These are phyloP conservation scores for Drosophila prostipennis DNA, from an alignment of 2,888 invertebrate species.

Conservation along the genomic window DNA sequence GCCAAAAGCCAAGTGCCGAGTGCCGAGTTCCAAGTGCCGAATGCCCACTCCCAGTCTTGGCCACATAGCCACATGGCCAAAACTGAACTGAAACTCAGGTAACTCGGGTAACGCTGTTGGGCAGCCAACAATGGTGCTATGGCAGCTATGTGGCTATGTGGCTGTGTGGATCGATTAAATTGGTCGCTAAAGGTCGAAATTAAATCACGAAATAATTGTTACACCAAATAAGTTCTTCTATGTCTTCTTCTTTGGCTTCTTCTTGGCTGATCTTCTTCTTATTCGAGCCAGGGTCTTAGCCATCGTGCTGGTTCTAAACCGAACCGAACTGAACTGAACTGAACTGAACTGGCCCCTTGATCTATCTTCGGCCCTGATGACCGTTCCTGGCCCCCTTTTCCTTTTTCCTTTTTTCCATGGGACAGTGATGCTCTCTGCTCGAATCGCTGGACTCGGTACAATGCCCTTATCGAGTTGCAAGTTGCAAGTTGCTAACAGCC, in stretches of 20 bases:
- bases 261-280: conserved; percentile 1
- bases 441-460: conserved; percentile 43
- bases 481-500: conserved; percentile 23
- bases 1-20: conserved; percentile 33
- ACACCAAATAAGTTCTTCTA: conserved; percentile 78
- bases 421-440: conserved; percentile 36
- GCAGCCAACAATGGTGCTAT: conserved; percentile 46
- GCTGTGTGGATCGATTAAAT: conserved; percentile 78
- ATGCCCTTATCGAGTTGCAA: conserved; percentile 51
- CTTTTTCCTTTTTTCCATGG: background rate
- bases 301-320: conserved; percentile 23
- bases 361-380: conserved; percentile 46
- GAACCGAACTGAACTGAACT: background rate
- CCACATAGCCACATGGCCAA: conserved; percentile 19
- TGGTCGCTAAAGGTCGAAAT: conserved; percentile 80
- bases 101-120: conserved; percentile 42
- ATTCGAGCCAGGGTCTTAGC: background rate
- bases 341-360: conserved; percentile 34
- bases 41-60: conserved; percentile 68
- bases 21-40: conserved; percentile 44
- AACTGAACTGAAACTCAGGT: conserved; percentile 1
- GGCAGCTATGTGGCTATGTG: conserved; percentile 11
- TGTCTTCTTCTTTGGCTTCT: conserved; percentile 27
- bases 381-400: conserved; percentile 30
- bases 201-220: conserved; percentile 80